Percentiles rank a stretch among this genome's conserved stretches.
These are phyloP conservation scores for Psammodynastes pulverulentus DNA, from an alignment of 2,113 vertebrate genomes.

Conservation along the genomic window DNA sequence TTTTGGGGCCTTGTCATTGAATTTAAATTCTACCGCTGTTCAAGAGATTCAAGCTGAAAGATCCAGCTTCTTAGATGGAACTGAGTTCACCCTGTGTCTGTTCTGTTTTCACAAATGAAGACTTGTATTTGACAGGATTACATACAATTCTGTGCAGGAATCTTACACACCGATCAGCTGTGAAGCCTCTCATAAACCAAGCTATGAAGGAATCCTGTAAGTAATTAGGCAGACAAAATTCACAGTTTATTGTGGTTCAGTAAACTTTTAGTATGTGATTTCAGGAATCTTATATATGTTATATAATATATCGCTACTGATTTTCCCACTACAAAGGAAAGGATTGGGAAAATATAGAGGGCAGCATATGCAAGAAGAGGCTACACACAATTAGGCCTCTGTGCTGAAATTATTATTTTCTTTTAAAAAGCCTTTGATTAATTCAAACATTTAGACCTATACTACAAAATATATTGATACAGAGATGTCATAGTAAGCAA, in stretches of 20 bases:
- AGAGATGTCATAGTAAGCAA: background rate
- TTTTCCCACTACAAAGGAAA: background rate
- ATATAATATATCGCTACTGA: background rate
- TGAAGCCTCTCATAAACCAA: background rate
- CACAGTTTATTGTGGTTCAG: background rate
- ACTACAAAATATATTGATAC: background rate
- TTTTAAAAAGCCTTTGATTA: background rate
- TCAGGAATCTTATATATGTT: background rate
- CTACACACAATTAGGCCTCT: background rate
- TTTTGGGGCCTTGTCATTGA: background rate
- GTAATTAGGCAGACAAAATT: background rate
- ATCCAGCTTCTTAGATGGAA: background rate
- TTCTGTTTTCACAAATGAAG: background rate
- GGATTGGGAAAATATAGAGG: background rate
- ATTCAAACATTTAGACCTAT: background rate
- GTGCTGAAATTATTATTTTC: background rate
- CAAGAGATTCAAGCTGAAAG: background rate
- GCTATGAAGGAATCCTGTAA: background rate
- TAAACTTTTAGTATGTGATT: background rate
- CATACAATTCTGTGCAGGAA: background rate
- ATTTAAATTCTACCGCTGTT: background rate
- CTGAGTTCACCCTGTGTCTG: background rate
- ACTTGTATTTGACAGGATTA: background rate
- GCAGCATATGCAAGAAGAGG: background rate
- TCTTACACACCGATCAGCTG: background rate